Percentiles rank a stretch among this genome's conserved stretches.
Conservation (phyloP, 2,113 vertebrate genomes). For the Sus scrofa region T2T-Sscrofa CM000817.6:23802501-23803000, state of each 20-base stretch:
- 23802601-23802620: conserved; percentile 75
- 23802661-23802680: conserved; percentile 64
- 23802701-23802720: conserved; percentile 48
- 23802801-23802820: neutral
- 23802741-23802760: conserved; percentile 39
- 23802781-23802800: neutral
- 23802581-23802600: conserved; percentile 80
- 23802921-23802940: neutral
- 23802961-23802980: neutral
- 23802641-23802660: conserved; percentile 57
- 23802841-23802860: neutral
- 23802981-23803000: neutral
- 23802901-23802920: neutral
- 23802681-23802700: conserved; percentile 51
- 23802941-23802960: neutral
- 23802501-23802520: conserved; percentile 71
- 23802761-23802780: neutral
- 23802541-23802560: conserved; percentile 67
- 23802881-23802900: neutral
- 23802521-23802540: conserved; percentile 70
- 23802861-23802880: neutral
- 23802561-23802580: conserved; percentile 80
- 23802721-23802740: conserved; percentile 63
- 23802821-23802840: neutral
- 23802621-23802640: conserved; percentile 72